phyloP scores from a whole-genome alignment of 2,797 vertebrate species.

The Lophotriccus pileatus region DNA sequence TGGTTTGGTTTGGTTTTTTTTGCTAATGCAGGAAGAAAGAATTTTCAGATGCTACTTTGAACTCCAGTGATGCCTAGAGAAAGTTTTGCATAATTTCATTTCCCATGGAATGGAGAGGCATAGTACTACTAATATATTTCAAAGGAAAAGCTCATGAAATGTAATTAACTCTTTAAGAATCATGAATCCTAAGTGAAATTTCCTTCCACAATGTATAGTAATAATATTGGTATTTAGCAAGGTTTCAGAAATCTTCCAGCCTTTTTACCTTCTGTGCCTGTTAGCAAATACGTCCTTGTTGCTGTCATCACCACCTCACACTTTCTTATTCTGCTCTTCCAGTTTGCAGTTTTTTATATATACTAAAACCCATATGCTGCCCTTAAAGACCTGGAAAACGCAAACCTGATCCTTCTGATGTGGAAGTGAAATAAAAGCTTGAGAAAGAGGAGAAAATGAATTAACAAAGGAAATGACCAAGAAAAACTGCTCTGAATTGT shows the following conservation, averaged over 20 bases:
- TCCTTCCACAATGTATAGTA: neutral
- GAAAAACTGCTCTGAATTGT: neutral
- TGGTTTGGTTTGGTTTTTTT: neutral
- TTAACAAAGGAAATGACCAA: neutral
- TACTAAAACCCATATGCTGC: neutral
- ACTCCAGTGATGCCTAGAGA: neutral
- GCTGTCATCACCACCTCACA: neutral
- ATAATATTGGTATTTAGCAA: neutral
- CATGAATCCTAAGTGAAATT: neutral
- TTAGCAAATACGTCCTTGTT: neutral
- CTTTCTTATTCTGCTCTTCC: neutral
- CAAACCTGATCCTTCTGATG: neutral
- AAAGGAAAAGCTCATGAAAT: neutral
- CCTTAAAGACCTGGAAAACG: neutral
- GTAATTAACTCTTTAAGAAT: neutral
- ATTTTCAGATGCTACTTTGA: neutral
- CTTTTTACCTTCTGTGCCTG: neutral
- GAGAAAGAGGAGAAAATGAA: neutral
- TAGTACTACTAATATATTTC: neutral
- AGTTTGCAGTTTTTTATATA: neutral
- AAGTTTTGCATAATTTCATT: neutral
- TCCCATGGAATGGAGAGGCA: neutral
- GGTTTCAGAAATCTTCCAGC: neutral
- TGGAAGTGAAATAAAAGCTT: neutral
- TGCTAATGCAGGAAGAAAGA: neutral